These are phyloP conservation scores for Buphagus erythrorhynchus DNA, from an alignment of 2,797 vertebrate species.

Conservation along the genomic window DNA sequence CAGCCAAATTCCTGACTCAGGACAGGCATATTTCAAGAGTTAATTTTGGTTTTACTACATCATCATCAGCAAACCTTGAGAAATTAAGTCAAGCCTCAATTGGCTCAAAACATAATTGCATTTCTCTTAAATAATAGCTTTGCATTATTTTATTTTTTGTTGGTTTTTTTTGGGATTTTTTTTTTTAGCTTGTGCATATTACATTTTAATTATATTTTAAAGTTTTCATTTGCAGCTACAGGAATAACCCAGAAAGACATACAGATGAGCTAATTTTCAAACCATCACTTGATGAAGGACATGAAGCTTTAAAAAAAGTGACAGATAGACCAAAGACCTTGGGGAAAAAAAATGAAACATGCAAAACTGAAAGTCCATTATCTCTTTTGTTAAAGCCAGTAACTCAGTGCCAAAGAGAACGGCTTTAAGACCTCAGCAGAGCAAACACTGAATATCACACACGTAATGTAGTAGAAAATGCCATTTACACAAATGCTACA, in stretches of 20 bases:
- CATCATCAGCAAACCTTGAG: not conserved
- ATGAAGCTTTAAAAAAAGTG: not conserved
- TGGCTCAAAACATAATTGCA: constrained; percentile 15
- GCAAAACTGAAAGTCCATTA: not conserved
- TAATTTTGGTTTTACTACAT: not conserved
- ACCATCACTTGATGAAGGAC: not conserved
- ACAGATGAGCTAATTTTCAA: constrained; percentile 10
- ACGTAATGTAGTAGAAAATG: not conserved
- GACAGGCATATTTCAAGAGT: not conserved
- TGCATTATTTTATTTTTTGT: not conserved
- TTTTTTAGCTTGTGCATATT: not conserved
- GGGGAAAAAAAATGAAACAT: not conserved
- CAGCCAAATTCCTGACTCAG: not conserved
- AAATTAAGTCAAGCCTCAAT: constrained; percentile 44
- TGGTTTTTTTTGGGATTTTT: not conserved
- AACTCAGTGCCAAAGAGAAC: not conserved
- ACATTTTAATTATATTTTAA: constrained; percentile 4
- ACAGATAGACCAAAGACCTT: not conserved
- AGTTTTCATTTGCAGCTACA: constrained; percentile 14
- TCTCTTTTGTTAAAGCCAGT: not conserved
- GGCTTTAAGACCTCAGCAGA: not conserved
- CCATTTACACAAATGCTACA: not conserved
- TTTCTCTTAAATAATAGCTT: constrained; percentile 28
- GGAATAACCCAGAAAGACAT: constrained; percentile 20
- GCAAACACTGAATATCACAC: not conserved